phyloP scores from a whole-genome alignment of 2,888 invertebrate genomes.

The Zeuzera pyrina region DNA sequence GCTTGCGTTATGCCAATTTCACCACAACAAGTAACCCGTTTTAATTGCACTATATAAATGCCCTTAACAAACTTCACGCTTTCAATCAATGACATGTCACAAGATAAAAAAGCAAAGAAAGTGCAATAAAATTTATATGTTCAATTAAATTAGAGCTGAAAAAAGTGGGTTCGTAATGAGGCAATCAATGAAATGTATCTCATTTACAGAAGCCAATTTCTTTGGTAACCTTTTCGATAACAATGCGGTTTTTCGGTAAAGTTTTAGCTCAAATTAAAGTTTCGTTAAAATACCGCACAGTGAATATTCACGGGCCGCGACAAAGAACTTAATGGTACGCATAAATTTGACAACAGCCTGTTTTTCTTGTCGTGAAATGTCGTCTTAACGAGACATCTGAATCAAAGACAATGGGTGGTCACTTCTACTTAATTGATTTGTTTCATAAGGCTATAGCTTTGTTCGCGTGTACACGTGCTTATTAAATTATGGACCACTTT shows the following conservation, averaged over 20 bases:
- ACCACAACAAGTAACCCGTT: slow-evolving; percentile 29
- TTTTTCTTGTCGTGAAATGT: slow-evolving; percentile 30
- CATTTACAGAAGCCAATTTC: slow-evolving; percentile 24
- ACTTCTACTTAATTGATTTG: slow-evolving; percentile 42
- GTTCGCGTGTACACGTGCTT: slow-evolving; percentile 15
- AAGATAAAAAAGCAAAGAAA: slow-evolving; percentile 27
- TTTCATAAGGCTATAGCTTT: slow-evolving; percentile 22
- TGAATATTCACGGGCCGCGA: slow-evolving; percentile 27
- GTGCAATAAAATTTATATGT: slow-evolving; percentile 38
- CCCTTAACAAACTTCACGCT: slow-evolving; percentile 27
- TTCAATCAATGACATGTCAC: slow-evolving; percentile 26
- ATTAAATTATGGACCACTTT: slow-evolving; percentile 3
- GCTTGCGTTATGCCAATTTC: slow-evolving; percentile 41
- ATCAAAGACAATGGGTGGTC: slow-evolving; percentile 55
- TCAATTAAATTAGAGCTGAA: slow-evolving; percentile 56
- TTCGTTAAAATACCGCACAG: slow-evolving; percentile 51
- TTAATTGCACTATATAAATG: slow-evolving; percentile 39
- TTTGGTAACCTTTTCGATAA: slow-evolving; percentile 29
- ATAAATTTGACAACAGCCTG: slow-evolving; percentile 49
- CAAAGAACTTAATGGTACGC: slow-evolving; percentile 45
- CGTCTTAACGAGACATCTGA: slow-evolving; percentile 51
- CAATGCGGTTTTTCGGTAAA: slow-evolving; percentile 39
- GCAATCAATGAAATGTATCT: slow-evolving; percentile 37
- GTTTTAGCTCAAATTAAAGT: slow-evolving; percentile 47
- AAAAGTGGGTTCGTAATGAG: slow-evolving; percentile 42